Evolutionary conservation across 2,797 vertebrate species (phyloP), one percentile per base, ranked within the genome.

Genomic region (Pantherophis alleghaniensis): DNA sequence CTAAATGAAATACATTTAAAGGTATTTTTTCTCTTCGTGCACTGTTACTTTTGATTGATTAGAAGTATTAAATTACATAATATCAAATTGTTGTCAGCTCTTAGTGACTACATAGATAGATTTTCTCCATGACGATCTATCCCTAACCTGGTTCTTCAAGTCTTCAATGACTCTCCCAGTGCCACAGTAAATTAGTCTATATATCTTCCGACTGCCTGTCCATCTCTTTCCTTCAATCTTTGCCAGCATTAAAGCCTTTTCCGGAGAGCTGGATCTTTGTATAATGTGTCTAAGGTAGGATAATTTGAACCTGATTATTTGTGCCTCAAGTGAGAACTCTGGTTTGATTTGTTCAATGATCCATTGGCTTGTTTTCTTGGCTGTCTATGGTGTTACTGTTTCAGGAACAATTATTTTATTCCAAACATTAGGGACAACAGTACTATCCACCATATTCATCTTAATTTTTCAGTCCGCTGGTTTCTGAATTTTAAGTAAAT

Each of bases 321-420:
- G 74, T 11, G 74, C 20, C 74, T 47, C 18, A 11, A 47, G 10
- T 83, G 74, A 42, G 37, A 79, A 79, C 74, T 79, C 37, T 79
- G 74, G 37, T 4, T 79, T 79, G 10, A 47, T 83, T 47, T 83
- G 74, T 83, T 47, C 37, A 83, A 83, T 47, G 74, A 83, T 83
- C 74, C 20, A 47, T 83, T 83, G 37, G 10, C 47, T 83, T 79
- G 20, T 79, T 79, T 79, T 22, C 74, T 79, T 24, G 74, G 20
- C 74, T 83, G 74, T 83, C 20, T 20, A 47, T 83, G 20, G 37
- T 24, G 20, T 47, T 83, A 83, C 74, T 24, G 20, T 63, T 96
- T 96, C 92, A 93, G 93, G 92, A 95, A 95, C 74, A 86, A 94
- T 91, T 88, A 87, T 79, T 92, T 94, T 83, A 86, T 22, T 53